phyloP scores from a whole-genome alignment of 2,113 vertebrate species.

The Mustela nigripes region DNA sequence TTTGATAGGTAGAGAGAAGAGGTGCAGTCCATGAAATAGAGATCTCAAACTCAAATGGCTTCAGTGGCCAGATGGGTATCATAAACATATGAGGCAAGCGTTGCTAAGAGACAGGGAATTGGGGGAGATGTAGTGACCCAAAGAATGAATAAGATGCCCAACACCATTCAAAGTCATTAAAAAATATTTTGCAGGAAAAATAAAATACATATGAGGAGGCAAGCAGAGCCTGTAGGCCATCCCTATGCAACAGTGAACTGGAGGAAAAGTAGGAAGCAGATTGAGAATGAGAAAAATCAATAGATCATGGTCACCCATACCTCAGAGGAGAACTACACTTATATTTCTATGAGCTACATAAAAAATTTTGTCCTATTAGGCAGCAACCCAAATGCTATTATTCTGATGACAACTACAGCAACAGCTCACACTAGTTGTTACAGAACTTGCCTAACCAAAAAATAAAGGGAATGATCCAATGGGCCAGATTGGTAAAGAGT shows the following conservation, averaged over 20 bases:
- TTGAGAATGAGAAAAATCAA: slow-evolving; percentile 27
- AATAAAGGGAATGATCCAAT: background rate
- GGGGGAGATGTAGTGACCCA: background rate
- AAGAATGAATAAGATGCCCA: background rate
- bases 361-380: background rate
- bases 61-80: background rate
- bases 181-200: slow-evolving; percentile 22
- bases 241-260: background rate
- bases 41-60: background rate
- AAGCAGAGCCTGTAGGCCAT: background rate
- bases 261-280: background rate
- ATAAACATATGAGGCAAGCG: background rate
- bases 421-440: background rate
- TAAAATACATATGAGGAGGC: background rate
- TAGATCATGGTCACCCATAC: background rate
- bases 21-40: background rate
- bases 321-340: background rate
- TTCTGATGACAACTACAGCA: background rate
- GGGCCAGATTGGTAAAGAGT: background rate
- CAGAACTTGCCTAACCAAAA: background rate
- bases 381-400: background rate
- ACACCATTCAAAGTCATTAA: background rate
- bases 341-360: slow-evolving; percentile 29
- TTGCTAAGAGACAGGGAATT: background rate
- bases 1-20: background rate